These are phyloP conservation scores for Drosophila dives DNA, from an alignment of 2,888 invertebrate species.

Conservation along the genomic window DNA sequence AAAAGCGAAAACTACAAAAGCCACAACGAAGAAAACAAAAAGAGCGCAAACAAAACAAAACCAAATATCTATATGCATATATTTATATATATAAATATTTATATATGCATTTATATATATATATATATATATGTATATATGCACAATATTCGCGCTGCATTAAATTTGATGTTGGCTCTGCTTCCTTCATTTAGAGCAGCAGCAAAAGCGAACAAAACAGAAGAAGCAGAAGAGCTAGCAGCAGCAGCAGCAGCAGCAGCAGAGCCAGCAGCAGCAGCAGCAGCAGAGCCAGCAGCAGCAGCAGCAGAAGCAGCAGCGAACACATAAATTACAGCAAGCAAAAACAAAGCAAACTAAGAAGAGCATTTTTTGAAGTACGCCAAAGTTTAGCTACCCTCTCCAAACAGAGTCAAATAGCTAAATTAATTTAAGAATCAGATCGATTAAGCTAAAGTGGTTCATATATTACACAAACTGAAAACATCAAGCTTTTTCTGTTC, in stretches of 20 bases:
- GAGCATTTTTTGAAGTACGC: not conserved
- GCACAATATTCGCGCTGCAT: conserved; percentile 64
- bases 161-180: conserved; percentile 50
- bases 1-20: conserved; percentile 16
- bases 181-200: conserved; percentile 8
- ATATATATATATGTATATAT: conserved; percentile 20
- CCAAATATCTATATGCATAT: conserved; percentile 4
- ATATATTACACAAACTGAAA: not conserved
- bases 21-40: conserved; percentile 13
- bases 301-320: conserved; percentile 37
- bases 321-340: conserved; percentile 71
- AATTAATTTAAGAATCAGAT: not conserved
- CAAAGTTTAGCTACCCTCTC: not conserved
- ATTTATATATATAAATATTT: not conserved
- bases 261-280: not conserved
- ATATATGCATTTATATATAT: not conserved
- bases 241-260: conserved; percentile 25
- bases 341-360: conserved; percentile 27
- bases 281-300: conserved; percentile 24
- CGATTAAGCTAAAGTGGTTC: not conserved
- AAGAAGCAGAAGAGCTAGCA: conserved; percentile 30
- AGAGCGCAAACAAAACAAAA: conserved; percentile 25
- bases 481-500: not conserved
- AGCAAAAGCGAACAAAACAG: conserved; percentile 16
- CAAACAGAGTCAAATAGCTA: not conserved